Evolutionary conservation across 2,888 invertebrate genomes (phyloP).

Genomic region (Brassicogethes aeneus): DNA sequence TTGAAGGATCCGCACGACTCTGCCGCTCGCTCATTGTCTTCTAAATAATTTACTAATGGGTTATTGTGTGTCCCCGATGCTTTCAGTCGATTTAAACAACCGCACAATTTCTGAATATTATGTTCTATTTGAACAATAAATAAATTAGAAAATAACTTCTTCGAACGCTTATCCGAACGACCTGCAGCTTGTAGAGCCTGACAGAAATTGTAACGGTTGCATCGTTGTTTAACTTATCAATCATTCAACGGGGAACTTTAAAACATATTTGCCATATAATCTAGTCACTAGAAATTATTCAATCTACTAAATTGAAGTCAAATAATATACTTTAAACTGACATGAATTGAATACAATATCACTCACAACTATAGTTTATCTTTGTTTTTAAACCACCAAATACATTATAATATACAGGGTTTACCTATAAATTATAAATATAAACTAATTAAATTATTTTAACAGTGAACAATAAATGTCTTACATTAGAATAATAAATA

Average conservation of each 20-base stretch:
- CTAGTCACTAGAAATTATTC: neutral
- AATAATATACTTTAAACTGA: no score
- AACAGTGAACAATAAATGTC: no score
- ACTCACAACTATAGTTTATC: no score
- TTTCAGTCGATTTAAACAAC: constrained; percentile 1
- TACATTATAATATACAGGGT: no score
- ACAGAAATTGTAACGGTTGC: neutral
- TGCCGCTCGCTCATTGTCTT: constrained; percentile 22
- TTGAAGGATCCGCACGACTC: constrained; percentile 22
- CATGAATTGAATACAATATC: no score
- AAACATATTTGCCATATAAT: neutral
- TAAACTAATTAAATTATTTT: no score
- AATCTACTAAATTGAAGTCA: no score
- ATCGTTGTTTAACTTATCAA: neutral
- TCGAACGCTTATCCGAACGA: neutral
- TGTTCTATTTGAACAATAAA: constrained; percentile 2
- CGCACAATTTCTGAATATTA: neutral
- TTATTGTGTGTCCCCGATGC: constrained; percentile 12
- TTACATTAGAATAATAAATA: no score
- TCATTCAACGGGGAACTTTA: neutral
- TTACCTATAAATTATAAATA: no score
- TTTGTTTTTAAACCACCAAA: no score
- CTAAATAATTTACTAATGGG: constrained; percentile 22
- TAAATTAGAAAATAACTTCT: constrained; percentile 5
- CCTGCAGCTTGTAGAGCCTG: neutral